Percentiles rank a stretch among this genome's conserved stretches.
These are phyloP conservation scores for Myocastor coypus DNA, from an alignment of 2,113 vertebrate genomes.

Conservation along the genomic window DNA sequence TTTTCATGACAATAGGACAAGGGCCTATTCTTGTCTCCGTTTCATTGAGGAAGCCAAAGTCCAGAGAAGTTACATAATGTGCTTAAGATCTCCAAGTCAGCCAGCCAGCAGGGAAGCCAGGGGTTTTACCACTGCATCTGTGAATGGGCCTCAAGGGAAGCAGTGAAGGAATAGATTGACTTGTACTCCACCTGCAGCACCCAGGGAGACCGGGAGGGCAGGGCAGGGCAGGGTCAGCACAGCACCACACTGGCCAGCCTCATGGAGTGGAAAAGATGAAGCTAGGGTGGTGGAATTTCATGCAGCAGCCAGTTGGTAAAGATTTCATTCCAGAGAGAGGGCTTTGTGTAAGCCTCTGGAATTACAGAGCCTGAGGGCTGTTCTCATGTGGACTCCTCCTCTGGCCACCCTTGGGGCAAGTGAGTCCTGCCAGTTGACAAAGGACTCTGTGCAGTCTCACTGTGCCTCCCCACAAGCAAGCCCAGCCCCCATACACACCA, in stretches of 20 bases:
- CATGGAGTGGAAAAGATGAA: constrained; percentile 74
- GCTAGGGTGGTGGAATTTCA: constrained; percentile 66
- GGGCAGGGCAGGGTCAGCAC: neutral
- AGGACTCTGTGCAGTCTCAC: neutral
- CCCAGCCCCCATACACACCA: neutral
- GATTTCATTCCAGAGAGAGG: constrained; percentile 68
- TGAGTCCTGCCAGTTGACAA: constrained; percentile 57
- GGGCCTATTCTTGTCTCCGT: constrained; percentile 9
- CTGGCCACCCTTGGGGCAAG: neutral
- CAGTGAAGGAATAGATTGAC: neutral
- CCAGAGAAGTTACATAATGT: constrained; percentile 28
- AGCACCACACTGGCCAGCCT: neutral
- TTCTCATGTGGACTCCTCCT: neutral
- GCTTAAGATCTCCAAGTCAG: neutral
- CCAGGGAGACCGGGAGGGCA: neutral
- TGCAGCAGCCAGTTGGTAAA: constrained; percentile 67
- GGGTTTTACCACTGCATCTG: neutral
- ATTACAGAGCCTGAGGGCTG: constrained; percentile 67
- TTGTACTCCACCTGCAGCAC: neutral
- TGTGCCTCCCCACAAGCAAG: neutral
- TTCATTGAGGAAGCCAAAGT: constrained; percentile 35
- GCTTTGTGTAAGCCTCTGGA: constrained; percentile 75
- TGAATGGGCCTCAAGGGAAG: neutral
- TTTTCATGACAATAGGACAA: constrained; percentile 39
- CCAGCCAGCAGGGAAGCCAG: neutral